phyloP scores from a whole-genome alignment of 2,797 vertebrate species.

The Poecilia wingei region DNA sequence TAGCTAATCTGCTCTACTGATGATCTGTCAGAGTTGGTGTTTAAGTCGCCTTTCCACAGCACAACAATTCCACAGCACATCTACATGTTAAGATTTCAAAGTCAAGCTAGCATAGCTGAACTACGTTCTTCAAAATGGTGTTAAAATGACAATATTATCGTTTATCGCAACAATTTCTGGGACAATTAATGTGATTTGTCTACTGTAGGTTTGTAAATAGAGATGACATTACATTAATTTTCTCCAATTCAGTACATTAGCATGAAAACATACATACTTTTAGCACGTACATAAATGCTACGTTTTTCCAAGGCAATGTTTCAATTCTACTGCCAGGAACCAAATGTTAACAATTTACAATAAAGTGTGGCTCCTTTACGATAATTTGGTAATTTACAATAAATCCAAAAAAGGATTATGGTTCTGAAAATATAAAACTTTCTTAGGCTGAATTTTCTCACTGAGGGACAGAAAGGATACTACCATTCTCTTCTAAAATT shows the following conservation, averaged over 20 bases:
- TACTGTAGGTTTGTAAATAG: neutral
- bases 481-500: neutral
- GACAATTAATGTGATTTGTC: neutral
- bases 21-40: no score
- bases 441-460: neutral
- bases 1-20: no score
- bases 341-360: neutral
- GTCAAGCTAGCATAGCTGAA: no score
- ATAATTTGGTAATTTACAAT: neutral
- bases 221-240: neutral
- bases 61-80: no score
- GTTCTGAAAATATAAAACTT: neutral
- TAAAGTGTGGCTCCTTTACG: neutral
- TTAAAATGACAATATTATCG: no score
- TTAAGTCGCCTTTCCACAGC: no score
- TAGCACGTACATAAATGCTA: no score
- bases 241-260: neutral
- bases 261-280: neutral
- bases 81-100: no score
- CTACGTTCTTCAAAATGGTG: no score
- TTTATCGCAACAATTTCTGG: no score
- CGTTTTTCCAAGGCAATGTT: neutral
- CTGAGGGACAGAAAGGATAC: neutral
- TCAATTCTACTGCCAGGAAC: neutral
- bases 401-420: neutral